Evolutionary conservation across 2,113 vertebrate genomes (phyloP).

Genomic region (Daboia siamensis): DNA sequence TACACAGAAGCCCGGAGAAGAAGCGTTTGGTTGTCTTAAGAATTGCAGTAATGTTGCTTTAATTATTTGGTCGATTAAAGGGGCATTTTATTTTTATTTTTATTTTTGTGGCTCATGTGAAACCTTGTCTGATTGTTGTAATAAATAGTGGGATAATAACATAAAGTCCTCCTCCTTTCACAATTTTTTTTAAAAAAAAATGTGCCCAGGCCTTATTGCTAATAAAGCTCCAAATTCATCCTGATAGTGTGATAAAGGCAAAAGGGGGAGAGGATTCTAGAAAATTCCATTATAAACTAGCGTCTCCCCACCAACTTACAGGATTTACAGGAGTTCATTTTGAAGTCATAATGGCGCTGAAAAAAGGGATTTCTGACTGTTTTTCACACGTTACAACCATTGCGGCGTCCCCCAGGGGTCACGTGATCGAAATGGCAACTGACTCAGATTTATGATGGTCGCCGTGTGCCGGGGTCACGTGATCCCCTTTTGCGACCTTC

Average conservation of each 20-base stretch:
- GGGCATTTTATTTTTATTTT: not conserved
- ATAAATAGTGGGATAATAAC: not conserved
- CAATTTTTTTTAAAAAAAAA: not conserved
- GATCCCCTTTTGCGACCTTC: not conserved
- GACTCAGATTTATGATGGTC: not conserved
- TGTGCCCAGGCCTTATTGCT: not conserved
- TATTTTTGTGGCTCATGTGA: not conserved
- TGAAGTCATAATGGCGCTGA: not conserved
- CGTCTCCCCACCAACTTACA: not conserved
- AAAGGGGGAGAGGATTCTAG: not conserved
- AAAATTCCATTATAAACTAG: not conserved
- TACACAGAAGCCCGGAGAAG: not conserved
- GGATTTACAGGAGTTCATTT: not conserved
- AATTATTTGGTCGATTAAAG: not conserved
- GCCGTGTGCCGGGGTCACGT: not conserved
- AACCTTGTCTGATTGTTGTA: not conserved
- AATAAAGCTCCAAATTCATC: not conserved
- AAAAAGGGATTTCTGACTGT: too few relatives aligned
- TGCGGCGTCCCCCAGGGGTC: too few relatives aligned
- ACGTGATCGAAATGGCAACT: too few relatives aligned
- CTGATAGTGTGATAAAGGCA: not conserved
- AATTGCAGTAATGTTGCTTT: not conserved
- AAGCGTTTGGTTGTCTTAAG: not conserved
- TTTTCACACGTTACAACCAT: too few relatives aligned
- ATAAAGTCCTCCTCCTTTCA: not conserved